phyloP scores from a whole-genome alignment of 2,888 invertebrate genomes.

The Chouioia cunea region DNA sequence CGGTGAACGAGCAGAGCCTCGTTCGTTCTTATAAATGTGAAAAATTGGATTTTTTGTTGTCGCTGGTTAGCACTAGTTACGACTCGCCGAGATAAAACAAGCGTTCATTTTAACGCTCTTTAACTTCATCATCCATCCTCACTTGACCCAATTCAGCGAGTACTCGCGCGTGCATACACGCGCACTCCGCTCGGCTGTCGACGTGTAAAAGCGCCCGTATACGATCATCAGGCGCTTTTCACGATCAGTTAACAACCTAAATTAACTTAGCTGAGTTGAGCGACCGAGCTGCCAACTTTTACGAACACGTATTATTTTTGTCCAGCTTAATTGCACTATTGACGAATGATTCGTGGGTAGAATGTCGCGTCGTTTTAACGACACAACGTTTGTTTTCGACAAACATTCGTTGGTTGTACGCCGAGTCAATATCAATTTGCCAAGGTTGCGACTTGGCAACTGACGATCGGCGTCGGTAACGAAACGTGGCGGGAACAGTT shows the following conservation, averaged over 20 bases:
- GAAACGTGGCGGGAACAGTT: too few species aligned
- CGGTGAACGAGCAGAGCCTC: too few species aligned
- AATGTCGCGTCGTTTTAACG: too few species aligned
- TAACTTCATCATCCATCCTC: constrained; percentile 46
- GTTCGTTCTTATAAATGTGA: too few species aligned
- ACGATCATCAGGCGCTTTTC: constrained; percentile 36
- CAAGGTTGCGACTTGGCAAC: too few species aligned
- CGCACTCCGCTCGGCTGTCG: constrained; percentile 3
- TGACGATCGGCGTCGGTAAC: too few species aligned
- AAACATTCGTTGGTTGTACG: too few species aligned
- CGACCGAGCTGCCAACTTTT: constrained; percentile 9
- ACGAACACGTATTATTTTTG: constrained; percentile 33
- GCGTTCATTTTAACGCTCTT: constrained; percentile 43
- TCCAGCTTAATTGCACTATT: constrained; percentile 38
- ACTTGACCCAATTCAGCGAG: constrained; percentile 41
- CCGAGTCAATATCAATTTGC: too few species aligned
- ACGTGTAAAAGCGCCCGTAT: constrained; percentile 30
- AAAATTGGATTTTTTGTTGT: constrained; percentile 35
- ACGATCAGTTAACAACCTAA: constrained; percentile 43
- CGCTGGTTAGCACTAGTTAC: constrained; percentile 39
- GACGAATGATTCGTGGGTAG: background rate
- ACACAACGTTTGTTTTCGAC: too few species aligned
- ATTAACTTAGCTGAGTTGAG: constrained; percentile 36
- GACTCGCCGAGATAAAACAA: constrained; percentile 37
- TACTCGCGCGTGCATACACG: background rate